phyloP scores from a whole-genome alignment of 1,140 invertebrate species.

The Lordiphosa mommai region DNA sequence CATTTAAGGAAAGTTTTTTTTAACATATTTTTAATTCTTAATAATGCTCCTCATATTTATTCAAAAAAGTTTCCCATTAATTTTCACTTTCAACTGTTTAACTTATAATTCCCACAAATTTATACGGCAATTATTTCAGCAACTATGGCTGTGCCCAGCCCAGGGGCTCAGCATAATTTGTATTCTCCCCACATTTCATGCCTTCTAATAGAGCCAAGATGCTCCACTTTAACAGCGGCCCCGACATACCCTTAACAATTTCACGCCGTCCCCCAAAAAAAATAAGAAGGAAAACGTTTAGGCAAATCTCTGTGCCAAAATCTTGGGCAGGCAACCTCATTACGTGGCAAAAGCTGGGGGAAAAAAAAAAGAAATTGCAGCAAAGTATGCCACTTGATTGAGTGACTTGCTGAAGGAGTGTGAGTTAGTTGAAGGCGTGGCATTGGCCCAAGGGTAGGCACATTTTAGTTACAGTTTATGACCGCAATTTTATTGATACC shows the following conservation, averaged over 20 bases:
- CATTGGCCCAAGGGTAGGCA: constrained; percentile 12
- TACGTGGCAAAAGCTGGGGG: constrained; percentile 23
- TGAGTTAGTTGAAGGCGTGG: constrained; percentile 32
- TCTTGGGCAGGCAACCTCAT: constrained; percentile 68
- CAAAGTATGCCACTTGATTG: constrained; percentile 52
- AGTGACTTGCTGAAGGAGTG: constrained; percentile 26
- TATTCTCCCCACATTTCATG: neutral
- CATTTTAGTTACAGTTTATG: constrained; percentile 57
- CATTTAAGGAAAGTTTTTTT: no score
- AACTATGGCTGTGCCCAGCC: constrained; percentile 22
- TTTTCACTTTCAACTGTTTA: no score
- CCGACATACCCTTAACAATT: neutral
- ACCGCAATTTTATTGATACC: constrained; percentile 72
- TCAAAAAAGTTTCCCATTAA: no score
- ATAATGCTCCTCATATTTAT: no score
- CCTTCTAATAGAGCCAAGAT: constrained; percentile 32
- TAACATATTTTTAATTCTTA: no score
- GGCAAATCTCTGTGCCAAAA: constrained; percentile 58
- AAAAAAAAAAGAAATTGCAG: neutral
- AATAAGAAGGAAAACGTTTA: constrained; percentile 41
- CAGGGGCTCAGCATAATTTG: constrained; percentile 11
- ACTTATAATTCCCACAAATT: no score
- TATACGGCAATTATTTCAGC: no score
- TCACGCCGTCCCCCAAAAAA: neutral
- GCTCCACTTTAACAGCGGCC: constrained; percentile 36